Conservation (phyloP, 2,797 vertebrate genomes). For the Chloroceryle amazona region DNA sequence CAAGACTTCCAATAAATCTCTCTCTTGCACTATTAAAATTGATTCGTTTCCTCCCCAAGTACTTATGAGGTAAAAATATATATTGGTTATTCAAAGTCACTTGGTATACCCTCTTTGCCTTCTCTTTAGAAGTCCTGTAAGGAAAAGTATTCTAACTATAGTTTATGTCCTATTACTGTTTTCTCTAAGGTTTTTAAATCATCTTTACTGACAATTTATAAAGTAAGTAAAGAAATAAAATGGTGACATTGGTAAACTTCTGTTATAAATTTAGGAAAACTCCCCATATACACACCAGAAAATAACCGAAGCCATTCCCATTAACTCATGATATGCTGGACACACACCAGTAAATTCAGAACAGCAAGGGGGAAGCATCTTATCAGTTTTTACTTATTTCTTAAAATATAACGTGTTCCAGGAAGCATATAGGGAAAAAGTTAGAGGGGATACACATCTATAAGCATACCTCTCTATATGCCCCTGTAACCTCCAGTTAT, state of each 20-base stretch:
- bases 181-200: background rate
- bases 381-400: background rate
- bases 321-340: background rate
- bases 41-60: background rate
- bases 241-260: background rate
- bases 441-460: background rate
- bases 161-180: background rate
- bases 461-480: background rate
- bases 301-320: background rate
- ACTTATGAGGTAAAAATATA: background rate
- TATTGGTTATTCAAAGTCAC: background rate
- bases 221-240: background rate
- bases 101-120: background rate
- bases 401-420: background rate
- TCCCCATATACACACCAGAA: background rate
- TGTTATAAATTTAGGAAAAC: background rate
- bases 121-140: background rate
- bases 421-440: background rate
- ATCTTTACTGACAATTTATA: background rate
- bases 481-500: background rate
- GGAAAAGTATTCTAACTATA: background rate
- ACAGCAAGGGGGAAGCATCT: background rate
- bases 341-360: background rate
- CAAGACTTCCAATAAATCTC: background rate
- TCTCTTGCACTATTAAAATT: background rate